phyloP scores from a whole-genome alignment of 2,113 vertebrate species.

The Poeciliopsis prolifica region DNA sequence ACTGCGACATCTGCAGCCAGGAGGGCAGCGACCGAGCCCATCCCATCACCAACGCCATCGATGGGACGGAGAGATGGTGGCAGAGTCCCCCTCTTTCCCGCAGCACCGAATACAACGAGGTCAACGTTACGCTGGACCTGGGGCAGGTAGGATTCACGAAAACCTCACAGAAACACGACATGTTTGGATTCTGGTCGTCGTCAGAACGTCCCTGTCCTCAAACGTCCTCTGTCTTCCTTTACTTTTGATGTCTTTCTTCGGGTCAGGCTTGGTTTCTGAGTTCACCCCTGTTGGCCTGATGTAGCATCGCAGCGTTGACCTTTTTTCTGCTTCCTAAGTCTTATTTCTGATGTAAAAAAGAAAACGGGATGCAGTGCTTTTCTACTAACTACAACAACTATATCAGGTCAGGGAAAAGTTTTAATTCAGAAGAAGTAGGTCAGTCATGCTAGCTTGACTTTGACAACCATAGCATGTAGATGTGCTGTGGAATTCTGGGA shows the following conservation, averaged over 20 bases:
- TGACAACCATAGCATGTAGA: too few species aligned
- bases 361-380: too few species aligned
- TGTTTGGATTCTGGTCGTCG: neutral
- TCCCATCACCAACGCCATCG: conserved; percentile 92
- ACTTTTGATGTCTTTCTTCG: too few species aligned
- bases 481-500: too few species aligned
- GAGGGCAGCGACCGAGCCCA: conserved; percentile 88
- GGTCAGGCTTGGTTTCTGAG: too few species aligned
- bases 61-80: conserved; percentile 99
- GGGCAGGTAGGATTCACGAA: conserved; percentile 86
- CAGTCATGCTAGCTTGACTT: too few species aligned
- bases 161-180: neutral
- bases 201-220: too few species aligned
- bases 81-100: conserved; percentile 96
- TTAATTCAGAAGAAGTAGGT: too few species aligned
- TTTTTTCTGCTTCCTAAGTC: neutral
- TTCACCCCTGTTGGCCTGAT: neutral
- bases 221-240: too few species aligned
- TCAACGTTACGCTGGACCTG: conserved; percentile 96
- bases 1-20: conserved; percentile 92
- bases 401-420: too few species aligned
- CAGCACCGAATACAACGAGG: conserved; percentile 89
- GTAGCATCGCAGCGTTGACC: neutral
- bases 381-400: too few species aligned
- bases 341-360: too few species aligned